These are phyloP conservation scores for Drosophila paracracens DNA, from an alignment of 2,888 invertebrate species.

Conservation along the genomic window DNA sequence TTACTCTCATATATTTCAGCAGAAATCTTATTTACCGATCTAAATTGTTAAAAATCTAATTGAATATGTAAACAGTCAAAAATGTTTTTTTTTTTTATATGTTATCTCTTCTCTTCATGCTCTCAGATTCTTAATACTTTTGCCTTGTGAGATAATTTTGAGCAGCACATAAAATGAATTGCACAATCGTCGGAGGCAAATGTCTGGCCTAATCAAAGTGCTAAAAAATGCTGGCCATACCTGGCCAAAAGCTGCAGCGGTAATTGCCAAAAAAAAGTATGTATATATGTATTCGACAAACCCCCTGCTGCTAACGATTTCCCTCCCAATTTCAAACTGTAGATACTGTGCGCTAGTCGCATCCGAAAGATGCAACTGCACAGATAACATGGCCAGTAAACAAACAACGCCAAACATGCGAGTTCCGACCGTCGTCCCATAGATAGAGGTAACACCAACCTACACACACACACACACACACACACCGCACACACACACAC, in stretches of 20 bases:
- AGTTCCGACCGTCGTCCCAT: slow-evolving; percentile 62
- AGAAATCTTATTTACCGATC: neutral
- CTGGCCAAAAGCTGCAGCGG: slow-evolving; percentile 42
- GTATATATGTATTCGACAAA: slow-evolving; percentile 16
- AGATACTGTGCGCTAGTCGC: slow-evolving; percentile 53
- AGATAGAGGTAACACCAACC: slow-evolving; percentile 58
- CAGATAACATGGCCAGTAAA: slow-evolving; percentile 62
- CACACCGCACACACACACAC: slow-evolving; percentile 37
- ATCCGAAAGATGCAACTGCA: slow-evolving; percentile 71
- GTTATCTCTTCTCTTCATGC: neutral
- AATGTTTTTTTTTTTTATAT: neutral
- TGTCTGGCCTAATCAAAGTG: slow-evolving; percentile 19
- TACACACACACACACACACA: slow-evolving; percentile 18
- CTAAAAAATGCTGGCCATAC: neutral
- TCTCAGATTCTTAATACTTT: neutral
- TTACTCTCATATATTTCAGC: neutral
- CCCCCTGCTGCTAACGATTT: slow-evolving; percentile 51
- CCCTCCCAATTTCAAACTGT: slow-evolving; percentile 25
- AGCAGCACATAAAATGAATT: slow-evolving; percentile 65
- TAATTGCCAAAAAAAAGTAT: slow-evolving; percentile 35
- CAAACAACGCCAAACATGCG: slow-evolving; percentile 71
- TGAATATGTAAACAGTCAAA: neutral
- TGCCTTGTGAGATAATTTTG: slow-evolving; percentile 42
- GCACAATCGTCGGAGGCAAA: slow-evolving; percentile 48
- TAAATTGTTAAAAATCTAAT: neutral